Percentiles rank a stretch among this genome's conserved stretches.
Evolutionary conservation across 1,140 invertebrate genomes (phyloP).

Genomic region (Eubasilissa regina): DNA sequence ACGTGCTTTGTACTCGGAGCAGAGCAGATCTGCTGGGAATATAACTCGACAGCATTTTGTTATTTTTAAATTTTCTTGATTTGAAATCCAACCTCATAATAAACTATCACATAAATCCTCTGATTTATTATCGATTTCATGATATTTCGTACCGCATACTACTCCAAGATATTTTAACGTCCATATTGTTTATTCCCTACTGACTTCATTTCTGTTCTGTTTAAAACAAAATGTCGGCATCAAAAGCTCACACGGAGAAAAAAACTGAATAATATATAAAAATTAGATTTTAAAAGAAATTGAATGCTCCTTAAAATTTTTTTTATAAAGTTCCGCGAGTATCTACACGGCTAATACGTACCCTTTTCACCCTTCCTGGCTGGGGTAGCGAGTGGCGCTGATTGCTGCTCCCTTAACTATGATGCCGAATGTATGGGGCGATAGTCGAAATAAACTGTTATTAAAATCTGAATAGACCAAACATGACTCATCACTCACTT

Average conservation of each 20-base stretch:
- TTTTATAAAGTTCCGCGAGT: conserved; percentile 4
- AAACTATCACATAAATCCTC: too few relatives aligned
- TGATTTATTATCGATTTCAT: too few relatives aligned
- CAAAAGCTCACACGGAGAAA: too few relatives aligned
- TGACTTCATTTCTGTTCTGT: too few relatives aligned
- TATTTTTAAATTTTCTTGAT: neutral
- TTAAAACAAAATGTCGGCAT: too few relatives aligned
- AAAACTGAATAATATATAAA: too few relatives aligned
- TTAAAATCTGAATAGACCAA: conserved; percentile 55
- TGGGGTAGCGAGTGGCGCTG: conserved; percentile 19
- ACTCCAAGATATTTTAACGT: too few relatives aligned
- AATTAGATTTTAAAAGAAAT: too few relatives aligned
- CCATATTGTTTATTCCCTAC: too few relatives aligned
- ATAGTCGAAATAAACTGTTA: conserved; percentile 53
- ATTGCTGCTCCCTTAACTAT: conserved; percentile 28
- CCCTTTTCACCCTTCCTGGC: neutral
- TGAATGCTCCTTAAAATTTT: neutral
- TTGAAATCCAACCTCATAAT: too few relatives aligned
- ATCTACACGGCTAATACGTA: conserved; percentile 25
- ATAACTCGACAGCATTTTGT: neutral
- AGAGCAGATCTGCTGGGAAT: conserved; percentile 11
- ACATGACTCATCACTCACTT: conserved; percentile 52
- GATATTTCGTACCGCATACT: too few relatives aligned
- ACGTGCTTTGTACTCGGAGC: conserved; percentile 13
- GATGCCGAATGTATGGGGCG: conserved; percentile 24